Base-by-base conservation (phyloP, 2,113 vertebrate genomes). In the Junco hyemalis region DNA sequence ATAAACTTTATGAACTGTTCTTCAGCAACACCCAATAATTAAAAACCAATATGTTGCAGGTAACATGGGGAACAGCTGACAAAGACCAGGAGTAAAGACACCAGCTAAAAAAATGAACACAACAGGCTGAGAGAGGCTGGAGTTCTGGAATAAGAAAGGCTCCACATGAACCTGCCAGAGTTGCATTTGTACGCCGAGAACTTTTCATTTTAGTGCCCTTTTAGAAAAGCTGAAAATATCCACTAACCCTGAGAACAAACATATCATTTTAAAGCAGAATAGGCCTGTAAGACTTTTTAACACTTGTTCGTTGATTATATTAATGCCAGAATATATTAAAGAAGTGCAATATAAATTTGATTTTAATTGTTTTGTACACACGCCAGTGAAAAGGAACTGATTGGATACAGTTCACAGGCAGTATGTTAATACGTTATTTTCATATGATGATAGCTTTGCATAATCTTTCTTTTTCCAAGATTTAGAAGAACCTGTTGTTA, bases 331-430 rank as follows among this genome's bases (percentile, higher is more conserved):
- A 99, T 99, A 98, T 98, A 99, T 99, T 99, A 99, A 98, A 98
- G 98, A 98, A 99, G 98, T 98, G 98, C 98, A 98, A 98, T 99
- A 99, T 99, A 99, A 99, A 99, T 99, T 99, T 99, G 99, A 99
- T 99, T 99, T 99, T 99, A 99, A 99, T 99, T 99, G 99, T 99
- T 99, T 99, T 98, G 97, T 99, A 99, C 98, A 99, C 99, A 99
- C 98, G 92, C 99, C 99, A 99, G 98, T 99, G 99, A 98, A 99
- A 99, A 99, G 99, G 99, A 99, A 99, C 99, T 99, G 99, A 99
- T 99, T 99, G 99, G 99, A 99, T 99, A 99, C 99, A 99, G 99
- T 99, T 99, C 99, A 99, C 98, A 99, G 99, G 98, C 99, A 98
- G 98, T 99, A 99, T 99, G 99, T 99, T 99, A 99, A 99, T 99